A percentile compares a stretch with the other conserved stretches of the same genome.
Conservation (phyloP, 2,888 invertebrate species). For the Resseliella maxima region DNA sequence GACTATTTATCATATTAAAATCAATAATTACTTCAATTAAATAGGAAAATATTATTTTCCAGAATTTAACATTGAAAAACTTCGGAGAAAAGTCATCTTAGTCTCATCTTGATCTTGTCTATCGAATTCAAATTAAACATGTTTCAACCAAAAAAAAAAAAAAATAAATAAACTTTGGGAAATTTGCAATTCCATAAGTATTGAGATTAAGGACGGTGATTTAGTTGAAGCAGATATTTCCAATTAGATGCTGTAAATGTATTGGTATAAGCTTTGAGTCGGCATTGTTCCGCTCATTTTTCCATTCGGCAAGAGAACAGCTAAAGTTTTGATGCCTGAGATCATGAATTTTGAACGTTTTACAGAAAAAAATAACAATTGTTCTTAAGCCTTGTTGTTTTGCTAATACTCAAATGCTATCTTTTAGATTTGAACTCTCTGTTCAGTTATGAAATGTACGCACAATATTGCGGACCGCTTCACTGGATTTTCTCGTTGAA, state of each 20-base stretch:
- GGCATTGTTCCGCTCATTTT: not conserved
- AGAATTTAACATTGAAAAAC: too few relatives aligned
- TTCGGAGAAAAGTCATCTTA: too few relatives aligned
- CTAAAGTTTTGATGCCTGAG: not conserved
- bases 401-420: not conserved
- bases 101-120: too few relatives aligned
- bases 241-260: not conserved
- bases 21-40: too few relatives aligned
- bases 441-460: not conserved
- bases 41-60: too few relatives aligned
- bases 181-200: not conserved
- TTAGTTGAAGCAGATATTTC: not conserved
- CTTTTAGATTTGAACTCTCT: not conserved
- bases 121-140: too few relatives aligned
- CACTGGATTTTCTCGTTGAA: not conserved
- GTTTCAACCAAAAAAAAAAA: too few relatives aligned
- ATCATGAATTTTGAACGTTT: not conserved
- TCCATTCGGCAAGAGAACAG: not conserved
- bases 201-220: not conserved
- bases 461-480: not conserved
- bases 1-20: too few relatives aligned
- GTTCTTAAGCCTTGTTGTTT: too few relatives aligned
- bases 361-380: too few relatives aligned
- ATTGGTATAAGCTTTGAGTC: not conserved
- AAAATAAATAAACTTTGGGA: too few relatives aligned